phyloP scores from a whole-genome alignment of 30 jellyfish, hydroid and myxozoan species.

The Aurelia aurita region DNA sequence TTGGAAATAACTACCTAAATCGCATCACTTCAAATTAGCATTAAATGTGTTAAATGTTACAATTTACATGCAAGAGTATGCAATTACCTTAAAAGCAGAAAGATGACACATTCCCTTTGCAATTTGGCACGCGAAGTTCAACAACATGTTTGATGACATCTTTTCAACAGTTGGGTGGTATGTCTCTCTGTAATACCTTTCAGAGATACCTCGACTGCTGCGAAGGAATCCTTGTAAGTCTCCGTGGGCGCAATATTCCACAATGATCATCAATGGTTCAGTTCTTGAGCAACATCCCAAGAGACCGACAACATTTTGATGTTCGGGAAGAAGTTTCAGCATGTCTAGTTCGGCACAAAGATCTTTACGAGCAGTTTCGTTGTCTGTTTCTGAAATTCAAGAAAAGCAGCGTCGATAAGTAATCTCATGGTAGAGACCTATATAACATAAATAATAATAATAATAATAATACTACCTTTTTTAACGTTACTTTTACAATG shows the following conservation, averaged over 20 bases:
- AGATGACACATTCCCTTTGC: slow-evolving; percentile 94
- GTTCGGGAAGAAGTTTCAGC: slow-evolving; percentile 92
- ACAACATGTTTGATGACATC: slow-evolving; percentile 86
- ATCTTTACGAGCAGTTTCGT: slow-evolving; percentile 88
- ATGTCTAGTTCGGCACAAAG: slow-evolving; percentile 88
- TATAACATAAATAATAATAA: too few species aligned
- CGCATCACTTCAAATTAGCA: too few species aligned
- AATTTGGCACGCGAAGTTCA: slow-evolving; percentile 89
- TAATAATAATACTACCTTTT: too few species aligned
- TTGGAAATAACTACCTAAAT: too few species aligned
- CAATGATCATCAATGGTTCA: slow-evolving; percentile 92
- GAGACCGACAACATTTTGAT: slow-evolving; percentile 90
- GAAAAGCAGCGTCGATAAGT: not conserved
- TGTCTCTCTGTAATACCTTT: slow-evolving; percentile 78
- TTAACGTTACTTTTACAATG: too few species aligned
- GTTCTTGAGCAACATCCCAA: slow-evolving; percentile 92
- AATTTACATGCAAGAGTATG: too few species aligned
- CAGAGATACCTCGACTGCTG: slow-evolving; percentile 93
- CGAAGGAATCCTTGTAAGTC: slow-evolving; percentile 96
- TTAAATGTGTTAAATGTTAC: too few species aligned
- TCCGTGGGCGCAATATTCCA: slow-evolving; percentile 95
- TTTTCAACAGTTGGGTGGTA: slow-evolving; percentile 77
- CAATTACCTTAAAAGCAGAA: slow-evolving; percentile 83
- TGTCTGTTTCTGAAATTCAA: slow-evolving; percentile 59
- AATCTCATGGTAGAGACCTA: not conserved